Evolutionary conservation across 2,797 vertebrate genomes (phyloP), one percentile per base, ranked within the genome.

Genomic region (Netta rufina): DNA sequence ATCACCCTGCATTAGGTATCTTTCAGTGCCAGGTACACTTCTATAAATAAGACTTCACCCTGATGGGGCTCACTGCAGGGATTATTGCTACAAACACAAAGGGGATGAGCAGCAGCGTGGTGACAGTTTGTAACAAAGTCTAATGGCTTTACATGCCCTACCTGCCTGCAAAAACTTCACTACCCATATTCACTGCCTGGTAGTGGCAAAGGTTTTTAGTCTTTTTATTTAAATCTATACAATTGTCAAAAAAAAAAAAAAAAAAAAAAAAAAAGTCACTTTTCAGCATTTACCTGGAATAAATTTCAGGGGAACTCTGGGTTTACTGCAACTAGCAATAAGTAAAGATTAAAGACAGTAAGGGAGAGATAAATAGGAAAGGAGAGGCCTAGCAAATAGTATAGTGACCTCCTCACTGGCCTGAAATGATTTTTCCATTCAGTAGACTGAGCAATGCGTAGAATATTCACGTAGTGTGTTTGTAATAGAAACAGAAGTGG

Each of bases 401-500:
- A 38, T 69, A 69, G 60, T 3, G 36, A 27, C 49, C 24, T 74
- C 61, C 61, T 10, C 4, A 4, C 9, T 5, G 75, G 21, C 62
- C 32, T 2, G 0, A 39, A 45, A 7, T 0, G 0, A 36, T 28
- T 36, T 33, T 57, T 20, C 16, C 6, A 1, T 57, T 61, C 56
- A 41, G 5, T 0, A 16, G 2, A 5, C 24, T 41, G 39, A 38
- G 32, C 30, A 22, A 5, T 0, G 8, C 5, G 7, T 6, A 19
- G 10, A 71, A 53, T 16, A 36, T 24, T 66, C 13, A 15, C 0
- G 0, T 1, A 11, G 7, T 2, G 1, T 53, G 64, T 41, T 36
- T 0, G 0, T 7, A 12, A 60, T 41, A 92, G 41, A 66, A 69
- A 28, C 25, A 73, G 43, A 75, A 58, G 5, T 2, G 6, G 22